Conservation (phyloP, 2,888 invertebrate genomes). For the Cyclophora albipunctata region DNA sequence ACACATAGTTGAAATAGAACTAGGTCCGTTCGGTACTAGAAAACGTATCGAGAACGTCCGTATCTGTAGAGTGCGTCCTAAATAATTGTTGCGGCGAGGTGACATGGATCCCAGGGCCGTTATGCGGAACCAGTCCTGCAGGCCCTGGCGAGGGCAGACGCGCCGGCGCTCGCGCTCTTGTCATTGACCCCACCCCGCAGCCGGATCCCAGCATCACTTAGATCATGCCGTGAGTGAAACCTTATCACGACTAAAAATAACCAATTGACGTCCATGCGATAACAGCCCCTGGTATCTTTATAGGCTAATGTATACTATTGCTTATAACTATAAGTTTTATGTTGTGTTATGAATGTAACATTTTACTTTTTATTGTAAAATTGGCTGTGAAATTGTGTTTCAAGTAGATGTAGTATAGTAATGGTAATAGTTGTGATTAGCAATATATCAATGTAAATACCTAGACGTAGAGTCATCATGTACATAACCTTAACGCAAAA, state of each 20-base stretch:
- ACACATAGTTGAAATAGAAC: too few relatives aligned
- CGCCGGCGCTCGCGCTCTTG: slow-evolving; percentile 29
- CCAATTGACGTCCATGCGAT: slow-evolving; percentile 15
- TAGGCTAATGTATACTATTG: slow-evolving; percentile 6
- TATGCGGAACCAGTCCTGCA: slow-evolving; percentile 39
- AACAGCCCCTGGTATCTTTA: slow-evolving; percentile 12
- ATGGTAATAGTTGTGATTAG: too few relatives aligned
- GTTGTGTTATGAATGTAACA: too few relatives aligned
- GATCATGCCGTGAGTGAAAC: slow-evolving; percentile 10
- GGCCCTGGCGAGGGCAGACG: slow-evolving; percentile 29
- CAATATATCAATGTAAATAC: too few relatives aligned
- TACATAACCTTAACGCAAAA: too few relatives aligned
- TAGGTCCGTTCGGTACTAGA: too few relatives aligned
- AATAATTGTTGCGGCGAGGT: slow-evolving; percentile 25
- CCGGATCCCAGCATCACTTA: slow-evolving; percentile 24
- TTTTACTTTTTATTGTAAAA: too few relatives aligned
- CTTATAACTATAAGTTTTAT: too few relatives aligned
- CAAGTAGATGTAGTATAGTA: too few relatives aligned
- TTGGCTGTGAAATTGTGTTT: too few relatives aligned
- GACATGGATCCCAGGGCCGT: slow-evolving; percentile 37
- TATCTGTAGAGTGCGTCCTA: slow-evolving; percentile 10
- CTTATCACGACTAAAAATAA: slow-evolving; percentile 18
- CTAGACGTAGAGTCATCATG: too few relatives aligned
- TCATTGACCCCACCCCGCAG: slow-evolving; percentile 34
- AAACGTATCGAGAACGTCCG: too few relatives aligned